Evolutionary conservation across 2,113 vertebrate species (phyloP).

Genomic region (Phalacrocorax aristotelis): DNA sequence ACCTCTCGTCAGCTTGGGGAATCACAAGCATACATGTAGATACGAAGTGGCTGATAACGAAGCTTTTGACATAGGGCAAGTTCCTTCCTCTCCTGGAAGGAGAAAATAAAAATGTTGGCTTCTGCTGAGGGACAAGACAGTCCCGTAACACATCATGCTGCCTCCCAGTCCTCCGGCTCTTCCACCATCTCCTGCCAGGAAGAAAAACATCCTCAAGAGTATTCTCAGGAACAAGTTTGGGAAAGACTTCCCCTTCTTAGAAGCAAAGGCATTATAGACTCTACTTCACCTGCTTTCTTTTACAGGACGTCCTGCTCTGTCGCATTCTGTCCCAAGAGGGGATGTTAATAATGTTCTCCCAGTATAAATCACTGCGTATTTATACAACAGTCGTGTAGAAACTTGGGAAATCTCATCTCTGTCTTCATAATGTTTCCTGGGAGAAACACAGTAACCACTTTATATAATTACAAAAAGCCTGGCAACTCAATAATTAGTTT

Average conservation of each 20-base stretch:
- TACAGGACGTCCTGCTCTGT: not conserved
- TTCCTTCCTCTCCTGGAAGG: not conserved
- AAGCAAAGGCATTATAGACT: not conserved
- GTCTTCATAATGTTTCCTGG: not conserved
- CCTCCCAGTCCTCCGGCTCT: not conserved
- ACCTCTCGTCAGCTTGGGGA: not conserved
- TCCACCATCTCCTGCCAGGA: not conserved
- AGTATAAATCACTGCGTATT: rapidly evolving
- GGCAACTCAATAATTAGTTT: not conserved
- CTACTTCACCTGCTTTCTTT: not conserved
- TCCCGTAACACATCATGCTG: rapidly evolving
- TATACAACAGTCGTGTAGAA: not conserved
- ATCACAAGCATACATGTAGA: not conserved
- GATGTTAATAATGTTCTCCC: not conserved
- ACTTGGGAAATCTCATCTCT: not conserved
- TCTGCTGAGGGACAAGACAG: not conserved
- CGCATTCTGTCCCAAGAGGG: not conserved
- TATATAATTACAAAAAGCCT: not conserved
- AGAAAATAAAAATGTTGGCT: not conserved
- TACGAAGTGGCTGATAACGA: rapidly evolving
- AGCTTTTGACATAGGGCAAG: not conserved
- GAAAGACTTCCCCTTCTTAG: not conserved
- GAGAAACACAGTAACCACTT: not conserved
- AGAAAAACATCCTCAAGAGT: not conserved
- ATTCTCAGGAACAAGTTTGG: not conserved